phyloP scores from a whole-genome alignment of 2,797 vertebrate species.

The Mus minutoides region DNA sequence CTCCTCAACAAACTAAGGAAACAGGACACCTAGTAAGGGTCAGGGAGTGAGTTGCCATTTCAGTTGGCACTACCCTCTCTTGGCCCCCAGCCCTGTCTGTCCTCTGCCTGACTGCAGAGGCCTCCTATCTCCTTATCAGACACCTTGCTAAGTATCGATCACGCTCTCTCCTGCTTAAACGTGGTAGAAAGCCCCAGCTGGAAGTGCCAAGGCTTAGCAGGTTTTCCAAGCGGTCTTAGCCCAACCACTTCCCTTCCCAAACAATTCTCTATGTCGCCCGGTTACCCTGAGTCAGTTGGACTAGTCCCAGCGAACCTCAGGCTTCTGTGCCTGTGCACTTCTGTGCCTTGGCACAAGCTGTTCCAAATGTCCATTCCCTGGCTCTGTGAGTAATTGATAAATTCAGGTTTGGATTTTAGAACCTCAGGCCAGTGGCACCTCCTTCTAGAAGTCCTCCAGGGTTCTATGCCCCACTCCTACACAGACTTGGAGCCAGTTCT shows the following conservation, averaged over 20 bases:
- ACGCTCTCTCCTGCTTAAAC: neutral
- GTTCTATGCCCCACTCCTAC: neutral
- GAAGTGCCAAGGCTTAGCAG: neutral
- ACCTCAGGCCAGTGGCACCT: neutral
- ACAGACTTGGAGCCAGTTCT: neutral
- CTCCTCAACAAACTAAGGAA: neutral
- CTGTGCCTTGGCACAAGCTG: neutral
- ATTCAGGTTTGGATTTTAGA: neutral
- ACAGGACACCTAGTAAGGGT: neutral
- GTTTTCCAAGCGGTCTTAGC: neutral
- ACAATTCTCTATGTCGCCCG: neutral
- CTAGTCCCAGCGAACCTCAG: neutral
- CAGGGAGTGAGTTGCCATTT: neutral
- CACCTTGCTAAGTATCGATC: neutral
- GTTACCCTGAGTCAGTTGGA: fast-evolving
- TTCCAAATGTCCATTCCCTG: neutral
- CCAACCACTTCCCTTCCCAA: neutral
- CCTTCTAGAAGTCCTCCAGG: neutral
- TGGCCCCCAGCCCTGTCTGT: neutral
- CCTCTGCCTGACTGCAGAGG: neutral
- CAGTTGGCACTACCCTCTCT: neutral
- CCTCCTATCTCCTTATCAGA: neutral
- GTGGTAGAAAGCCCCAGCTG: neutral
- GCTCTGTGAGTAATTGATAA: neutral
- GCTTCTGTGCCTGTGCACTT: no score